Evolutionary conservation across 2,113 vertebrate genomes (phyloP), one percentile per base, ranked within the genome.

Genomic region (Lathamus discolor): DNA sequence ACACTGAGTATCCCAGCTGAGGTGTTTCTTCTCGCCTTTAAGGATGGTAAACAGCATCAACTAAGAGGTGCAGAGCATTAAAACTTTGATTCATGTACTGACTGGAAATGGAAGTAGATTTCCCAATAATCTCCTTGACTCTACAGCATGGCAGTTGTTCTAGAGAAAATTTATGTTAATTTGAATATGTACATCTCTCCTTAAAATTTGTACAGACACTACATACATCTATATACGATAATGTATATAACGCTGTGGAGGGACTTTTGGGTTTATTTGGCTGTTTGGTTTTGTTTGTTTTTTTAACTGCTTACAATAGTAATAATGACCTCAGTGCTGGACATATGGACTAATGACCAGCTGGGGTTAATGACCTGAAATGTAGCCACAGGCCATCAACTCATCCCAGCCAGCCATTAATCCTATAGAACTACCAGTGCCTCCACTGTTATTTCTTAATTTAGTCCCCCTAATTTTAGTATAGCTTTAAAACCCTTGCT

Each of bases 391-490:
- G 95, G 92, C 94, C 93, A 98, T 97, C 97, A 97, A 83, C 97
- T 97, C 85, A 94, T 97, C 95, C 92, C 93, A 97, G 78, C 14
- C 63, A 92, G 57, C 78, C 94, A 97, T 98, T 98, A 98, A 97
- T 98, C 92, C 93, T 95, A 25, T 78, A 79, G 89, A 97, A 97
- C 94, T 90, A 94, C 88, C 78, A 95, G n/a, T 87, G 91, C 83
- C 90, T 93, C 92, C 93, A 91, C 93, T 96, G 78, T 96, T 97
- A 97, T 83, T 97, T 94, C 96, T 97, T 97, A 96, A 98, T 98
- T 97, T 96, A 96, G 89, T 96, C 72, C 87, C 88, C 85, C 51
- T 98, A 95, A 95, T 95, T 97, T 97, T 93, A 95, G 86, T 28
- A 39, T 87, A 95, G 94, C 88, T 76, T 95, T 97, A 94, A 93